These are phyloP conservation scores for Cynaeus angustus DNA, from an alignment of 2,888 invertebrate genomes.

Conservation along the genomic window DNA sequence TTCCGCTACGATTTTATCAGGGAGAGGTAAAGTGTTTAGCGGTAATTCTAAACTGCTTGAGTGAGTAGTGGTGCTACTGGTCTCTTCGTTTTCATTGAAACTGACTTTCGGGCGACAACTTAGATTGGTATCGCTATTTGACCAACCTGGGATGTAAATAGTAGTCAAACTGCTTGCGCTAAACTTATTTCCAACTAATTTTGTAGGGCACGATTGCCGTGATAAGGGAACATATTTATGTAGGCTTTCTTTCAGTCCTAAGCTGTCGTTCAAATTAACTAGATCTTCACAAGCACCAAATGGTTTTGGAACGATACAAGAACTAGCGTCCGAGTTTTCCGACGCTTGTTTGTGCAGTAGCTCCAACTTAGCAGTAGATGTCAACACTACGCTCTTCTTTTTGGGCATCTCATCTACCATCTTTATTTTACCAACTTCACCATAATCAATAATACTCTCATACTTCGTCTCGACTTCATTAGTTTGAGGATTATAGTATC, in stretches of 20 bases:
- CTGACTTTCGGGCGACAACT: slow-evolving; percentile 57
- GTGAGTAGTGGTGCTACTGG: slow-evolving; percentile 71
- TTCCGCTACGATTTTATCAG: slow-evolving; percentile 74
- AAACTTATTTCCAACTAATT: slow-evolving; percentile 76
- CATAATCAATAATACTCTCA: slow-evolving; percentile 74
- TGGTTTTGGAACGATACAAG: slow-evolving; percentile 75
- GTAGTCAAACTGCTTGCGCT: slow-evolving; percentile 74
- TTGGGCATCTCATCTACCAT: slow-evolving; percentile 55
- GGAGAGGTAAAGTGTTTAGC: slow-evolving; percentile 72
- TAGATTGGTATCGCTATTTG: slow-evolving; percentile 69
- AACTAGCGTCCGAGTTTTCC: slow-evolving; percentile 77
- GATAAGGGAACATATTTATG: slow-evolving; percentile 67
- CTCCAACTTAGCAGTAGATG: slow-evolving; percentile 72
- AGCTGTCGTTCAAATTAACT: slow-evolving; percentile 78
- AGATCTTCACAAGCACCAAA: slow-evolving; percentile 82
- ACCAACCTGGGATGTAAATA: slow-evolving; percentile 75
- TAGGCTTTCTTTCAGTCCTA: slow-evolving; percentile 69
- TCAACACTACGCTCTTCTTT: slow-evolving; percentile 69
- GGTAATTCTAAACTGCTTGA: slow-evolving; percentile 76
- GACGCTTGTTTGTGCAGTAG: slow-evolving; percentile 69
- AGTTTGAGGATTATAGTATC: slow-evolving; percentile 76
- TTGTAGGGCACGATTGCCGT: slow-evolving; percentile 81
- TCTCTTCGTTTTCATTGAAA: slow-evolving; percentile 50
- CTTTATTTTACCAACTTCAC: slow-evolving; percentile 53
- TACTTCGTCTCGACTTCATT: slow-evolving; percentile 69